Conservation (phyloP, 2,797 vertebrate genomes). For the Lepus townsendii region DNA sequence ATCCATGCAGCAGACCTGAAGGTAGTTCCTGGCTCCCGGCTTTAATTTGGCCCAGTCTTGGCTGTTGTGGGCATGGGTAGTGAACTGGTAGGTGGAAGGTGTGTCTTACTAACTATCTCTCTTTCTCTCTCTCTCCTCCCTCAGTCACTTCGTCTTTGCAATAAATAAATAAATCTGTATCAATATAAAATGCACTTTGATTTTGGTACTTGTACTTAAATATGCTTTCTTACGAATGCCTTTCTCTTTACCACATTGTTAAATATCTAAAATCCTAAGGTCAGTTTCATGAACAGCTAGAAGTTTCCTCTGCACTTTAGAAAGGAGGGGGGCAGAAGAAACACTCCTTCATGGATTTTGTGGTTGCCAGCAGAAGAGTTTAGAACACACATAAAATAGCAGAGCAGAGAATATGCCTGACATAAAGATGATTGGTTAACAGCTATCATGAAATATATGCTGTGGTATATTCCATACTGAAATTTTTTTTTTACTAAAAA, state of each 20-base stretch:
- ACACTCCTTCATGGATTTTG: neutral
- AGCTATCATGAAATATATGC: neutral
- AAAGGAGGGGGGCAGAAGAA: neutral
- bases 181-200: neutral
- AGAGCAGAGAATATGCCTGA: neutral
- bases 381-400: neutral
- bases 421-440: neutral
- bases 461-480: neutral
- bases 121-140: too few relatives aligned
- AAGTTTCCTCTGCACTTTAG: neutral
- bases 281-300: conserved; percentile 18
- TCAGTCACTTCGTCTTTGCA: too few relatives aligned
- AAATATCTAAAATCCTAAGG: neutral
- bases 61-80: too few relatives aligned
- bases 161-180: too few relatives aligned
- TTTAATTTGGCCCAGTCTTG: too few relatives aligned
- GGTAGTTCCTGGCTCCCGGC: too few relatives aligned
- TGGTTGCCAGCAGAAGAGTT: neutral
- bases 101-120: too few relatives aligned
- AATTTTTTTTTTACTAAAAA: neutral
- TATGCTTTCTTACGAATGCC: conserved; percentile 24
- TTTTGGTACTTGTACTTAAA: conserved; percentile 23
- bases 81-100: too few relatives aligned
- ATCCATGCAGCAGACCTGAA: too few relatives aligned
- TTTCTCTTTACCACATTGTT: neutral